Evolutionary conservation across 2,888 invertebrate species (phyloP).

Genomic region (Sminthurides aquaticus): DNA sequence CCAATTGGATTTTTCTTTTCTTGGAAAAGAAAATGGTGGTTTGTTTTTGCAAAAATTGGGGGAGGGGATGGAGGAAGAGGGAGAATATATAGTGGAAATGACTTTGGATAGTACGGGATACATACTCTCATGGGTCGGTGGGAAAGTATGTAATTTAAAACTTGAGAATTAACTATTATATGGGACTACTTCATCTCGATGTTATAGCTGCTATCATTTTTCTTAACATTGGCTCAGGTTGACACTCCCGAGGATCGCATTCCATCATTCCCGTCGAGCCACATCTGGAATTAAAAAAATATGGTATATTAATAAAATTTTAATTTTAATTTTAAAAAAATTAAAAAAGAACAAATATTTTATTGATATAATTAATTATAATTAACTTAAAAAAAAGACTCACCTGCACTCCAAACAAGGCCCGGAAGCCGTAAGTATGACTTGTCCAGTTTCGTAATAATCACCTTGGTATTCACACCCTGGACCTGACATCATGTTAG

Average conservation of each 20-base stretch:
- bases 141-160: conserved; percentile 11
- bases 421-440: conserved; percentile 75
- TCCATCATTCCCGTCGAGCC: conserved; percentile 89
- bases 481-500: conserved; percentile 63
- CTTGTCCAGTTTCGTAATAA: conserved; percentile 77
- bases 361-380: background rate
- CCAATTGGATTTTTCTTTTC: too few species aligned
- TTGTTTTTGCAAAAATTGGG: background rate
- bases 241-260: conserved; percentile 83
- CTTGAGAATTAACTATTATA: conserved; percentile 8
- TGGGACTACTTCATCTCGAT: conserved; percentile 38
- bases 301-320: conserved; percentile 6
- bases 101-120: too few species aligned
- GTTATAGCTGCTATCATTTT: conserved; percentile 72
- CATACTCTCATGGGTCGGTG: conserved; percentile 13
- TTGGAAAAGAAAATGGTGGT: too few species aligned
- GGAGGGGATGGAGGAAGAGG: too few species aligned
- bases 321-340: too few species aligned
- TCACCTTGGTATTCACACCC: conserved; percentile 81
- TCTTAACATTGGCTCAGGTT: conserved; percentile 79
- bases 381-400: conserved; percentile 52
- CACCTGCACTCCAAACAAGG: conserved; percentile 92
- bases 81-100: too few species aligned
- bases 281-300: conserved; percentile 57
- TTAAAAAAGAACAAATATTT: background rate